Conservation (phyloP, 2,797 vertebrate genomes). For the Sebastes oblongus region DNA sequence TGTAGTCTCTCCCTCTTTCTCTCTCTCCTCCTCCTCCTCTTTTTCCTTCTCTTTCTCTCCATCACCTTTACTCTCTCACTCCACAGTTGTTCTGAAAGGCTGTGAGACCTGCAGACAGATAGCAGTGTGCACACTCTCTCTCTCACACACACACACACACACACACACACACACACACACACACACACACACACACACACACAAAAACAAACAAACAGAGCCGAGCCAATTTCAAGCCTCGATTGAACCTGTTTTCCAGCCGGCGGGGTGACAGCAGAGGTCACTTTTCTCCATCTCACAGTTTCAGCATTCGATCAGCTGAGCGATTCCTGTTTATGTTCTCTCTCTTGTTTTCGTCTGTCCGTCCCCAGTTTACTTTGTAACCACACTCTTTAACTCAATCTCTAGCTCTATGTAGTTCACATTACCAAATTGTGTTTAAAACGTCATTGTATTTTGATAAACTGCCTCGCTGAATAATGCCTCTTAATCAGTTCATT, state of each 20-base stretch:
- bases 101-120: constrained; percentile 11
- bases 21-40: neutral
- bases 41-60: neutral
- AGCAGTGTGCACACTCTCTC: neutral
- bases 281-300: constrained; percentile 35
- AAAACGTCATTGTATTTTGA: neutral
- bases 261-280: constrained; percentile 50
- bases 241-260: constrained; percentile 57
- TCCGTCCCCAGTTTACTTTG: neutral
- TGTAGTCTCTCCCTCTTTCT: constrained; percentile 40
- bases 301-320: constrained; percentile 36
- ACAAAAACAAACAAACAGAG: constrained; percentile 48
- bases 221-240: constrained; percentile 61
- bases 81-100: constrained; percentile 40
- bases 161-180: constrained; percentile 38
- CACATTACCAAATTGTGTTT: neutral
- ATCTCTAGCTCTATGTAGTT: neutral
- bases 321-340: constrained; percentile 28
- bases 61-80: constrained; percentile 44
- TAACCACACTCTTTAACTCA: neutral
- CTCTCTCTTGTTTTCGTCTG: neutral
- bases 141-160: constrained; percentile 18
- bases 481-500: neutral
- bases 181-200: constrained; percentile 13
- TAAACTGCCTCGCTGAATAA: neutral